phyloP scores from a whole-genome alignment of 2,113 vertebrate species.

The Egretta garzetta region DNA sequence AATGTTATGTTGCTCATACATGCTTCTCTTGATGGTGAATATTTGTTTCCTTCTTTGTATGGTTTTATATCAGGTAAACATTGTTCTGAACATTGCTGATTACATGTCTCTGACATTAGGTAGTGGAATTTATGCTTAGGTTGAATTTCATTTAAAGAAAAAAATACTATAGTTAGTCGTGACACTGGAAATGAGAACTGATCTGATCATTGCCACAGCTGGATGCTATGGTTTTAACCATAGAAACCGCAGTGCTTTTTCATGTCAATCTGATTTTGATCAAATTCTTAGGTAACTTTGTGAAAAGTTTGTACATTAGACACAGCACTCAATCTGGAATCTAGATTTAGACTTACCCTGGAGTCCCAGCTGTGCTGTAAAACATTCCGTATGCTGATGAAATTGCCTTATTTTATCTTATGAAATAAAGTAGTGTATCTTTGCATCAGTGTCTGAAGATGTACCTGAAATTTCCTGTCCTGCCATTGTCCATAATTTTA shows the following conservation, averaged over 20 bases:
- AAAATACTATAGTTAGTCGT: fast-evolving
- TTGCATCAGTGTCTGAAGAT: not conserved
- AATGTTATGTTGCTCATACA: not conserved
- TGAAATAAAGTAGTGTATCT: not conserved
- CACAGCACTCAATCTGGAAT: not conserved
- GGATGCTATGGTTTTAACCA: not conserved
- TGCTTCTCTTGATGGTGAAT: not conserved
- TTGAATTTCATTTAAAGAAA: not conserved
- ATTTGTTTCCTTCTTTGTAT: not conserved
- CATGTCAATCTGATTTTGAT: not conserved
- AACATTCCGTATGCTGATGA: not conserved
- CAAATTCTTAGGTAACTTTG: not conserved
- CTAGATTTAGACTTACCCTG: not conserved
- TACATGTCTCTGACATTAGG: not conserved
- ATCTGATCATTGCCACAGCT: not conserved
- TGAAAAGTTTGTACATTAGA: not conserved
- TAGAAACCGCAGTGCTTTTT: not conserved
- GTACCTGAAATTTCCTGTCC: not conserved
- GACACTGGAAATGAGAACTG: not conserved
- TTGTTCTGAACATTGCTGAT: not conserved
- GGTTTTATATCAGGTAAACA: not conserved
- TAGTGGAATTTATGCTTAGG: not conserved
- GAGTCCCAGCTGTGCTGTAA: not conserved
- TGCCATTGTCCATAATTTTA: not conserved
- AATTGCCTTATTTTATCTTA: not conserved